Conservation (phyloP, 2,113 vertebrate species). For the Leptodactylus fuscus region DNA sequence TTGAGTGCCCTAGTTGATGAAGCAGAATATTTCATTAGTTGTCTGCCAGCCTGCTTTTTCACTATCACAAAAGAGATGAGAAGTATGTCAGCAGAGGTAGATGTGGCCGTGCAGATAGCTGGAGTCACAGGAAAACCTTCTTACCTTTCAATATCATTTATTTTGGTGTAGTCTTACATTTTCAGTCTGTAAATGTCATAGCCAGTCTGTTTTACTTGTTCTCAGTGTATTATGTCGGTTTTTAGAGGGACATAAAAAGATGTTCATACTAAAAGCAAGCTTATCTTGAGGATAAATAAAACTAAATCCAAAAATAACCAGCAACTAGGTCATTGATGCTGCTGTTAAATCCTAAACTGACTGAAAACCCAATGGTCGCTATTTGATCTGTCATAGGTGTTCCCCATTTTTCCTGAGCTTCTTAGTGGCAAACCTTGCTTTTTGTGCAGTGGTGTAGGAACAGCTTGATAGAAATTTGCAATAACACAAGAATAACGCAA, state of each 20-base stretch:
- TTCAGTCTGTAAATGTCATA: neutral
- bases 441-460: too few species aligned
- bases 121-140: neutral
- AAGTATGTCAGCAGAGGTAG: neutral
- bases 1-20: constrained; percentile 4
- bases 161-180: neutral
- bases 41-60: neutral
- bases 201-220: neutral
- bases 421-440: too few species aligned
- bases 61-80: constrained; percentile 8
- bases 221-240: neutral
- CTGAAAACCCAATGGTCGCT: too few species aligned
- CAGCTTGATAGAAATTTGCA: too few species aligned
- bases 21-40: constrained; percentile 35
- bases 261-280: too few species aligned
- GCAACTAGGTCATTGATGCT: too few species aligned
- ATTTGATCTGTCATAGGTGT: too few species aligned
- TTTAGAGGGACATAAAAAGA: neutral
- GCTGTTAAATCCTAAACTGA: too few species aligned
- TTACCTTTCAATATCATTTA: neutral
- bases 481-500: too few species aligned
- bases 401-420: too few species aligned
- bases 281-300: too few species aligned
- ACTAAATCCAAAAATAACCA: too few species aligned
- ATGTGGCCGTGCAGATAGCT: constrained; percentile 2